Evolutionary conservation across 2,113 vertebrate genomes (phyloP).

Genomic region (Pomatorhinus ruficollis): DNA sequence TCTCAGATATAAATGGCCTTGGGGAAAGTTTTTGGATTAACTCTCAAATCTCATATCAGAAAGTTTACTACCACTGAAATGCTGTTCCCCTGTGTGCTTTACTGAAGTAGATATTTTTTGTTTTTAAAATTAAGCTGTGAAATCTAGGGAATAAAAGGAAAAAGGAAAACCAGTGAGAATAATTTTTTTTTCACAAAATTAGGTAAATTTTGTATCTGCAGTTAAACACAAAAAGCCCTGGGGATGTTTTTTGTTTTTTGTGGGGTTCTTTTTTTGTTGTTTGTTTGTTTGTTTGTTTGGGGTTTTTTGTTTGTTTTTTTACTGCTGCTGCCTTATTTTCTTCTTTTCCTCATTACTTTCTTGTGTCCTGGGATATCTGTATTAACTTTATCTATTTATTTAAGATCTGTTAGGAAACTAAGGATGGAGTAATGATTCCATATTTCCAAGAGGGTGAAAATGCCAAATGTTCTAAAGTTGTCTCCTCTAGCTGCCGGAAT

Average conservation of each 20-base stretch:
- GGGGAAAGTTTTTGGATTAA: neutral
- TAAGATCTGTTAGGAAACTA: neutral
- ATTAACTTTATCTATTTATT: neutral
- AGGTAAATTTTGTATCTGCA: neutral
- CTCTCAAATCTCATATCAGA: neutral
- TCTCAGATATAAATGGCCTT: neutral
- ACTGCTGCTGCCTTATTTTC: neutral
- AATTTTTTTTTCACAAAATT: neutral
- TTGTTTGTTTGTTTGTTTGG: neutral
- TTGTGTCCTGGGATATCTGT: neutral
- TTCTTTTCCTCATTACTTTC: neutral
- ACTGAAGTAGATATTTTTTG: neutral
- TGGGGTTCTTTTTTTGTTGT: too few species aligned
- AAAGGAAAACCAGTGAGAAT: neutral
- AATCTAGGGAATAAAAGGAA: neutral
- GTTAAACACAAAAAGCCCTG: neutral
- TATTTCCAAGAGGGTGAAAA: neutral
- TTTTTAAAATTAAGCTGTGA: neutral
- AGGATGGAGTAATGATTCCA: neutral
- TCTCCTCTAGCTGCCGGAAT: neutral
- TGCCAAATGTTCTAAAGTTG: neutral
- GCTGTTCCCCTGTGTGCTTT: neutral
- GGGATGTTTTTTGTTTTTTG: neutral
- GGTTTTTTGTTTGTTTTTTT: neutral
- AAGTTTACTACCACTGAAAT: neutral